phyloP scores from a whole-genome alignment of 2,888 invertebrate genomes.

The Azorinus chamasolen region DNA sequence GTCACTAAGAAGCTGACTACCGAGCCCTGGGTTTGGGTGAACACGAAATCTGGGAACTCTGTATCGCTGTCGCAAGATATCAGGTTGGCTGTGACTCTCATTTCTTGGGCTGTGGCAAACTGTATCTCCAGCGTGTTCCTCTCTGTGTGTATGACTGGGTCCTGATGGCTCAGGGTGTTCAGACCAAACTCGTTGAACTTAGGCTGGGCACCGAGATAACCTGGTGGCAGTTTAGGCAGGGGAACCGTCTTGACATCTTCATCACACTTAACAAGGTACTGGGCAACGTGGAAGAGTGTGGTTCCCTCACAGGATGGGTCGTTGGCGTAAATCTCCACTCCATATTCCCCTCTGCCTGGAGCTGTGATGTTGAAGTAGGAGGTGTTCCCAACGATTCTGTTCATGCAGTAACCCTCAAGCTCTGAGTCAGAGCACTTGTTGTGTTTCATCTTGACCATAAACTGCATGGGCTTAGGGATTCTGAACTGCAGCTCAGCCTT shows the following conservation, averaged over 20 bases:
- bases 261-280: conserved; percentile 84
- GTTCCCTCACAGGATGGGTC: conserved; percentile 85
- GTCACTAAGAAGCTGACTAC: conserved; percentile 79
- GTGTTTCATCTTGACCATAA: conserved; percentile 85
- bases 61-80: conserved; percentile 81
- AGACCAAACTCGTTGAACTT: conserved; percentile 84
- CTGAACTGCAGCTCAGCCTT: conserved; percentile 84
- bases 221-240: conserved; percentile 84
- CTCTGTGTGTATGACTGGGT: conserved; percentile 84
- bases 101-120: conserved; percentile 76
- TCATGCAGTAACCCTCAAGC: conserved; percentile 84
- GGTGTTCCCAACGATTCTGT: conserved; percentile 84
- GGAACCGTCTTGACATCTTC: conserved; percentile 83
- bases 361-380: conserved; percentile 85
- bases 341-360: conserved; percentile 84
- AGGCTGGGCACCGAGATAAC: conserved; percentile 86
- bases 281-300: conserved; percentile 85
- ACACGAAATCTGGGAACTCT: conserved; percentile 82
- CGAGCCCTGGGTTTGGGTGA: conserved; percentile 80
- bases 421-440: conserved; percentile 82
- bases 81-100: conserved; percentile 85
- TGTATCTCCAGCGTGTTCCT: conserved; percentile 79
- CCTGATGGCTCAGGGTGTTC: conserved; percentile 80
- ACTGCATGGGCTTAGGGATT: conserved; percentile 83
- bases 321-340: conserved; percentile 86